Conservation (phyloP, 2,888 invertebrate species). For the Ecdyonurus torrentis region DNA sequence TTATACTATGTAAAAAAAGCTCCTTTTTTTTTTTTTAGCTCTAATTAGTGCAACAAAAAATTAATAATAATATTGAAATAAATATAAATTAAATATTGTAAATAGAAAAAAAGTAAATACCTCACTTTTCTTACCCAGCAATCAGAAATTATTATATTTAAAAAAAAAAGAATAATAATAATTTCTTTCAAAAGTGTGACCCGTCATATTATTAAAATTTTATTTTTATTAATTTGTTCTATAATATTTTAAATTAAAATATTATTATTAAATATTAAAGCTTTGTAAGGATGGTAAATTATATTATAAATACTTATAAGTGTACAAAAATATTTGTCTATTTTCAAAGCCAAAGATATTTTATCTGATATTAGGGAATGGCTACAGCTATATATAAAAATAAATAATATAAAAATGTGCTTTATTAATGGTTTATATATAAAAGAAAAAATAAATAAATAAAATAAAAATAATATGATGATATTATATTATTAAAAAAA, state of each 20-base stretch:
- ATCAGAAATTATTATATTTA: neutral
- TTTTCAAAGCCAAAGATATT: slow-evolving; percentile 16
- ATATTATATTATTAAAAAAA: neutral
- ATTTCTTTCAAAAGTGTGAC: neutral
- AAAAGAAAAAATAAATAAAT: slow-evolving; percentile 10
- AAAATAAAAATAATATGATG: slow-evolving; percentile 12
- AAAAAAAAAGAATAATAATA: no score
- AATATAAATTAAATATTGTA: neutral
- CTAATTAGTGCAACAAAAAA: no score
- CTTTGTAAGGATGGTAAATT: neutral
- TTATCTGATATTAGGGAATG: slow-evolving; percentile 10
- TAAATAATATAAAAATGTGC: slow-evolving; percentile 10
- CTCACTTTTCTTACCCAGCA: neutral
- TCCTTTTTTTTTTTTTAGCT: no score
- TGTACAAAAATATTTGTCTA: slow-evolving; percentile 16
- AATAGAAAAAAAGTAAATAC: neutral
- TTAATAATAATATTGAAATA: neutral
- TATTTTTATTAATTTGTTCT: neutral
- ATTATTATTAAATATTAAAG: neutral
- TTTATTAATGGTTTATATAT: slow-evolving; percentile 12
- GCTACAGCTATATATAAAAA: slow-evolving; percentile 4
- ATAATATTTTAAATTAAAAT: neutral
- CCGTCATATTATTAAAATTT: neutral
- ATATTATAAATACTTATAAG: slow-evolving; percentile 11
- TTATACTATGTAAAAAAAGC: no score